Percentiles rank a stretch among this genome's conserved stretches.
phyloP scores from a whole-genome alignment of 2,888 invertebrate species.

The Amphipyra tragopoginis region DNA sequence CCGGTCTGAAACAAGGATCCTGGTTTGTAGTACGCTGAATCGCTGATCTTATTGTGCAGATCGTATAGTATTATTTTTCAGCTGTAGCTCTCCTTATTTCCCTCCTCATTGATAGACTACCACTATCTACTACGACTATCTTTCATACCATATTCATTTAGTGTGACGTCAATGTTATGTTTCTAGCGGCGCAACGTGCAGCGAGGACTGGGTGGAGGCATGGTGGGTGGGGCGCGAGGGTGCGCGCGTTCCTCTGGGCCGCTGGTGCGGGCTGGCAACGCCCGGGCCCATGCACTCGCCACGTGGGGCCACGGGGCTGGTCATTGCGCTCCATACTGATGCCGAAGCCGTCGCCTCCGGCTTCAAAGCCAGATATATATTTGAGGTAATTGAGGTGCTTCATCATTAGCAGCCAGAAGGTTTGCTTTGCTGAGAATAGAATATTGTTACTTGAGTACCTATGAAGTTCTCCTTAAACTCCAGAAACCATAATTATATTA shows the following conservation, averaged over 20 bases:
- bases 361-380: slow-evolving; percentile 98
- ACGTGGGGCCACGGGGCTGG: slow-evolving; percentile 95
- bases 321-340: slow-evolving; percentile 97
- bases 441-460: too few relatives aligned
- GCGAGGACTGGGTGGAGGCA: slow-evolving; percentile 98
- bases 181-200: slow-evolving; percentile 93
- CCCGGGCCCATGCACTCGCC: slow-evolving; percentile 99
- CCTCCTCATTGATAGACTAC: too few relatives aligned
- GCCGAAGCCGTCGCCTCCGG: slow-evolving; percentile 96
- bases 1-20: too few relatives aligned
- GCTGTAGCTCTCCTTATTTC: too few relatives aligned
- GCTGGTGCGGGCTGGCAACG: slow-evolving; percentile 97
- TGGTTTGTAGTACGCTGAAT: too few relatives aligned
- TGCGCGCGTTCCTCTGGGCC: slow-evolving; percentile 95
- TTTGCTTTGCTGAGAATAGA: not conserved
- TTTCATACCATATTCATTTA: too few relatives aligned
- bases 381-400: slow-evolving; percentile 89
- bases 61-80: too few relatives aligned
- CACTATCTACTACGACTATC: too few relatives aligned
- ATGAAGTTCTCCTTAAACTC: too few relatives aligned
- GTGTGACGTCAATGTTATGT: not conserved
- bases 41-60: too few relatives aligned
- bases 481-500: too few relatives aligned
- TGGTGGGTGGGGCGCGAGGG: slow-evolving; percentile 96
- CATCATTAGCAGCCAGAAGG: not conserved